Percentiles rank a stretch among this genome's conserved stretches.
These are phyloP conservation scores for Xiphorhynchus elegans DNA, from an alignment of 2,113 vertebrate species.

Conservation along the genomic window DNA sequence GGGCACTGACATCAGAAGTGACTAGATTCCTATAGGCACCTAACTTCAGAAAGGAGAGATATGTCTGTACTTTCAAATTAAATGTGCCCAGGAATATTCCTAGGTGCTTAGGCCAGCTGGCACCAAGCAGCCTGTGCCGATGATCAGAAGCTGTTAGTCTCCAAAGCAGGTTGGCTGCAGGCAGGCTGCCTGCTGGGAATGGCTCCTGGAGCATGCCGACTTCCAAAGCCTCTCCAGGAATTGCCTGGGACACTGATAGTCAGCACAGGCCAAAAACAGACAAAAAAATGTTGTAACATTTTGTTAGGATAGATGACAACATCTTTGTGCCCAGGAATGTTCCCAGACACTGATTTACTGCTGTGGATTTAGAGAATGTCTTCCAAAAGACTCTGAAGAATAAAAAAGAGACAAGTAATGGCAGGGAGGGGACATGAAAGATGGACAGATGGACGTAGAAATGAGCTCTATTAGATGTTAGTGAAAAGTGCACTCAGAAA, in stretches of 20 bases:
- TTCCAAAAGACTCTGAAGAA: not conserved
- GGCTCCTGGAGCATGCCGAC: conserved; percentile 14
- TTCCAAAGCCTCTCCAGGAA: conserved; percentile 50
- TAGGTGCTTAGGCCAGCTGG: conserved; percentile 55
- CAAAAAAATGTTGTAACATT: not conserved
- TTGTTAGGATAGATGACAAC: not conserved
- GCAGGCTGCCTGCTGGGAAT: conserved; percentile 50
- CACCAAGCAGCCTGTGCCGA: not conserved
- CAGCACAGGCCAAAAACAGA: not conserved
- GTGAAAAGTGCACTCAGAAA: not conserved
- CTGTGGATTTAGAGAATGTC: not conserved
- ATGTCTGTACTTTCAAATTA: conserved; percentile 13
- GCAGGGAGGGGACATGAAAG: not conserved
- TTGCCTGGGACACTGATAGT: conserved; percentile 19
- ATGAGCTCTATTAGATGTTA: not conserved
- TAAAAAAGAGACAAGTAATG: not conserved
- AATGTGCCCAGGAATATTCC: conserved; percentile 2
- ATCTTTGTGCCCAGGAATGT: not conserved
- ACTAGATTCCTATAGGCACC: conserved; percentile 35
- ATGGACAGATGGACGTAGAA: conserved; percentile 8
- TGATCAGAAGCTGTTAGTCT: conserved; percentile 49
- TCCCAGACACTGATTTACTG: not conserved
- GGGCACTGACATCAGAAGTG: conserved; percentile 34
- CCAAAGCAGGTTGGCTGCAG: conserved; percentile 58
- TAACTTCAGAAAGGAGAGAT: conserved; percentile 32